Base-by-base conservation (phyloP, 2,113 vertebrate genomes). In the Plestiodon gilberti region DNA sequence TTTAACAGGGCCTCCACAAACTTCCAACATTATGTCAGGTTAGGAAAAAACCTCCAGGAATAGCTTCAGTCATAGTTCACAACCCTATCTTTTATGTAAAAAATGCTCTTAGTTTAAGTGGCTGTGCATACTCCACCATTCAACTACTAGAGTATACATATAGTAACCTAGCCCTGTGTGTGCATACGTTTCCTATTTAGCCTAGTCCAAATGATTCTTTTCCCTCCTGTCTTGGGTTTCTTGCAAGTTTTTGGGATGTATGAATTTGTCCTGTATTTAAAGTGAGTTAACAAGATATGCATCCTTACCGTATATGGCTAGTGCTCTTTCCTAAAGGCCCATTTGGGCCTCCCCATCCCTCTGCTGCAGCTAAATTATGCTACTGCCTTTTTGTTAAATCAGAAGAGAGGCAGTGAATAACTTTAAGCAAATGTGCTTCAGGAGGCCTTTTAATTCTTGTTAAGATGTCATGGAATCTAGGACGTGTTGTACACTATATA, bases 391-490 rank as follows among this genome's bases (percentile, higher is more conserved):
- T 8, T 17, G 85, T 64, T 64, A 35, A 74, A 70, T 86, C 70
- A 89, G 55, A 85, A 88, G 62, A 35, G 65, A 89, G 88, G 64
- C 11, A 13, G 40, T 0, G 0, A 59, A 59, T 43, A 88, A 70
- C 43, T 79, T 77, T 74, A 90, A 89, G 91, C 77, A 82, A 92
- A 87, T 78, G 74, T 83, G 75, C 69, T 75, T 74, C 57, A 65
- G 70, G 17, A 88, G n/a, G 83, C 76, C 84, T 83, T 85, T 87
- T 57, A 17, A 61, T 69, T 71, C 80, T 90, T 86, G 81, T 70
- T 85, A 89, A 84, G 67, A 33, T 81, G 83, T 89, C 57, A 87
- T 92, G 91, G 92, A 93, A 93, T 93, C 93, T 40, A 59, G 85
- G 89, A 93, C 92, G 85, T n/a, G 0, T 83, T 0, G 0, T 78